phyloP scores from a whole-genome alignment of 64 coral and sea anemone genomes.

The Montipora sp. region DNA sequence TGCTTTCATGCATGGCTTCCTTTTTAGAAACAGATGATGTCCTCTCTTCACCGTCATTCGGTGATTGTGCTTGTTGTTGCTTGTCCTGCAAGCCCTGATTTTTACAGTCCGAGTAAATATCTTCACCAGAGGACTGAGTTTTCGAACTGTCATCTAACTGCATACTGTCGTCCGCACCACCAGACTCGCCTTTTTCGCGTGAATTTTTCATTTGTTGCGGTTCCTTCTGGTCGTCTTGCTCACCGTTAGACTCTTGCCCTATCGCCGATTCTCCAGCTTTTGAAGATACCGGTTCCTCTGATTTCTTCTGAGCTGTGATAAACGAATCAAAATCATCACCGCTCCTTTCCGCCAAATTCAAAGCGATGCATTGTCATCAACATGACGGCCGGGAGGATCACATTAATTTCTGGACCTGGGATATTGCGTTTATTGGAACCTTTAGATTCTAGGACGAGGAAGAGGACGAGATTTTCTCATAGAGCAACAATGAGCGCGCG shows the following conservation, averaged over 20 bases:
- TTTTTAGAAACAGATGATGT: neutral
- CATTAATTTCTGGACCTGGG: no score
- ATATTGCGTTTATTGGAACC: no score
- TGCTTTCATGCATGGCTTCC: neutral
- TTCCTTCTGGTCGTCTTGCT: neutral
- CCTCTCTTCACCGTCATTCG: neutral
- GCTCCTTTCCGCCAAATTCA: neutral
- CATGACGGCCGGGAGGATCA: no score
- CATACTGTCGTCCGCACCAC: neutral
- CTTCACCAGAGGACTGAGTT: neutral
- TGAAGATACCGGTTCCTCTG: neutral
- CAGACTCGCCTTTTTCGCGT: neutral
- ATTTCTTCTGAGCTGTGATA: slow-evolving; percentile 12
- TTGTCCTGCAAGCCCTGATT: neutral
- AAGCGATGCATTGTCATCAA: no score
- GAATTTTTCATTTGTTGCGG: neutral
- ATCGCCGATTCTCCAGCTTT: neutral
- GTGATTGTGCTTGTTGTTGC: neutral
- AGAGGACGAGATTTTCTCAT: no score
- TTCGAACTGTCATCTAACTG: neutral
- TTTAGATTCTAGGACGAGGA: no score
- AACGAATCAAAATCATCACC: neutral
- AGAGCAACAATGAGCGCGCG: no score
- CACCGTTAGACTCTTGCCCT: neutral
- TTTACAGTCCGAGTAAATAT: neutral